These are phyloP conservation scores for Brachionus rotundiformis DNA, from an alignment of 1,140 invertebrate species.

Conservation along the genomic window DNA sequence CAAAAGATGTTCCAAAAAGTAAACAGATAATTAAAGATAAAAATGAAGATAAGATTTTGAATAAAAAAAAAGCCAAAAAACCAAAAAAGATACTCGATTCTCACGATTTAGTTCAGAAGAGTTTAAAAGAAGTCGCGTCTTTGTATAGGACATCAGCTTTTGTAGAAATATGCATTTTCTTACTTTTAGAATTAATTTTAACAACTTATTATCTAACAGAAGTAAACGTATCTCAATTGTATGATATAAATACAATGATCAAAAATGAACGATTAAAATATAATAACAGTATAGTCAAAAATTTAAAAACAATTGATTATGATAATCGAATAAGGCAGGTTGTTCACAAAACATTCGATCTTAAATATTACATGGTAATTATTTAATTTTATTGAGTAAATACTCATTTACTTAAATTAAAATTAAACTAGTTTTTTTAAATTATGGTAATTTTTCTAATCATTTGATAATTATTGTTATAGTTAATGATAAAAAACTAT, in stretches of 20 bases:
- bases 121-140: constrained; percentile 3
- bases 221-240: background rate
- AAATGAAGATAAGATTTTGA: background rate
- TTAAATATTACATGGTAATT: background rate
- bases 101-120: constrained; percentile 36
- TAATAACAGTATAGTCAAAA: background rate
- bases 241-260: background rate
- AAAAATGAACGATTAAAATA: background rate
- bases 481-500: too few relatives aligned
- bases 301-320: constrained; percentile 9
- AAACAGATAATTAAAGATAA: background rate
- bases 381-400: too few relatives aligned
- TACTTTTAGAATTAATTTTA: background rate
- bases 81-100: background rate
- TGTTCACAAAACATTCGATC: background rate
- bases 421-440: too few relatives aligned
- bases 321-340: background rate
- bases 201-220: background rate
- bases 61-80: background rate
- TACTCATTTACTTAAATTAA: too few relatives aligned
- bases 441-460: too few relatives aligned
- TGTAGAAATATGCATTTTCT: constrained; percentile 20
- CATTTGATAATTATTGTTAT: too few relatives aligned
- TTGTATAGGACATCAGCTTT: constrained; percentile 19
- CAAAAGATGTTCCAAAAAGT: background rate